These are phyloP conservation scores for Eulimnadia texana DNA, from an alignment of 1,140 invertebrate species.

Conservation along the genomic window DNA sequence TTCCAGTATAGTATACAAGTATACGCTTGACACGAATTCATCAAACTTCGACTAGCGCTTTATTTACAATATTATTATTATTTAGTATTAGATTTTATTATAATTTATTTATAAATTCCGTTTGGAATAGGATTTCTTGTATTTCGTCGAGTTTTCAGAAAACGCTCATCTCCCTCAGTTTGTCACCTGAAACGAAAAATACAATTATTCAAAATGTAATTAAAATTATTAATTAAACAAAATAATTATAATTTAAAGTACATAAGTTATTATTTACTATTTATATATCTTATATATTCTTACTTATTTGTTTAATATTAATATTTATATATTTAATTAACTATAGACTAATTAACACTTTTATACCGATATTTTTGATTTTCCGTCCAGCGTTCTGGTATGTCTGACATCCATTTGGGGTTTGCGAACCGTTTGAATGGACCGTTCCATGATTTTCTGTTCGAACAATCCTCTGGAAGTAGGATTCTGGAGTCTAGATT, in stretches of 20 bases:
- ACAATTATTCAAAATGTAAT: neutral
- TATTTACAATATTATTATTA: too few species aligned
- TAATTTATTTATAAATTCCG: too few species aligned
- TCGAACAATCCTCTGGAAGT: conserved; percentile 26
- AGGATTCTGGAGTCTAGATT: conserved; percentile 20
- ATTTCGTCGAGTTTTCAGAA: neutral
- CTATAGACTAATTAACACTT: neutral
- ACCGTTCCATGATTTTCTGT: conserved; percentile 25
- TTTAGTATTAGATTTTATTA: too few species aligned
- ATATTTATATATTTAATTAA: too few species aligned
- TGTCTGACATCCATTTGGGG: conserved; percentile 9
- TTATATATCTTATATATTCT: too few species aligned
- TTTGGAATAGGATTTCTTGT: too few species aligned
- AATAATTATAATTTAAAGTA: neutral
- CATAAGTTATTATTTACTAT: neutral
- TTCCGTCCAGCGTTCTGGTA: conserved; percentile 14
- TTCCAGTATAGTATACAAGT: too few species aligned
- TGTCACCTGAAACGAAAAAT: conserved; percentile 4
- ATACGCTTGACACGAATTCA: too few species aligned
- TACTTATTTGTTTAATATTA: too few species aligned
- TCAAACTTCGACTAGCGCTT: too few species aligned
- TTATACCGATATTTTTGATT: conserved; percentile 14
- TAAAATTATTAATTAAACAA: too few species aligned
- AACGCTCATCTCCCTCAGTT: conserved; percentile 12
- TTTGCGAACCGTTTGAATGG: conserved; percentile 15